phyloP scores from a whole-genome alignment of 2,888 invertebrate genomes.

The Ethmia dodecea region DNA sequence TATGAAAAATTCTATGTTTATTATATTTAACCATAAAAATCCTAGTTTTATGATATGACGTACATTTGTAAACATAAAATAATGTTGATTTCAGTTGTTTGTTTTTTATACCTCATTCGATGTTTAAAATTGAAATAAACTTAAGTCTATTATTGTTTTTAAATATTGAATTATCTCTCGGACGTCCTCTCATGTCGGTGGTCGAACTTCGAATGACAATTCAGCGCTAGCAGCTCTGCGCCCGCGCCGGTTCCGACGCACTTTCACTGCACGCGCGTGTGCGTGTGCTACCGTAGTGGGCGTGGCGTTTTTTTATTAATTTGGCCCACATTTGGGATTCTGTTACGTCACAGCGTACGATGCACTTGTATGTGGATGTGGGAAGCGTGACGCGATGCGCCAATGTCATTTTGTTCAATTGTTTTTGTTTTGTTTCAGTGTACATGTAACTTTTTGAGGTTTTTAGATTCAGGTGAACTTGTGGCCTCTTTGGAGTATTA shows the following conservation, averaged over 20 bases:
- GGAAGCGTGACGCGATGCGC: slow-evolving; percentile 31
- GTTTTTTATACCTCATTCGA: too few species aligned
- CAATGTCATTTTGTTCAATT: slow-evolving; percentile 28
- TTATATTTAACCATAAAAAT: too few species aligned
- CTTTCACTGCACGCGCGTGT: slow-evolving; percentile 57
- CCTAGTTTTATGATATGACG: too few species aligned
- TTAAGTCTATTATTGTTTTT: too few species aligned
- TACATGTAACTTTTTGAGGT: background rate
- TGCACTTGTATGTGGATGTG: slow-evolving; percentile 39
- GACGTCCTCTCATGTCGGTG: slow-evolving; percentile 30
- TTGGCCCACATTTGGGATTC: slow-evolving; percentile 64
- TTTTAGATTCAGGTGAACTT: too few species aligned
- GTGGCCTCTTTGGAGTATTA: too few species aligned
- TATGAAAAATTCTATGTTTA: too few species aligned
- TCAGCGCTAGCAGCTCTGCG: slow-evolving; percentile 25
- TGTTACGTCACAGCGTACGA: slow-evolving; percentile 52
- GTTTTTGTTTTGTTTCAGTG: background rate
- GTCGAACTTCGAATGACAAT: slow-evolving; percentile 36
- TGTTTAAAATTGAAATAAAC: too few species aligned
- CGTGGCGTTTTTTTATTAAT: slow-evolving; percentile 61
- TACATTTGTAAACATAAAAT: too few species aligned
- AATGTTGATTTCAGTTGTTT: too few species aligned
- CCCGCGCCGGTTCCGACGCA: slow-evolving; percentile 24
- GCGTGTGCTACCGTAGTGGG: slow-evolving; percentile 28
- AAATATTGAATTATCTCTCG: too few species aligned